phyloP scores from a whole-genome alignment of 2,888 invertebrate genomes.

The Parasteatoda lunata region DNA sequence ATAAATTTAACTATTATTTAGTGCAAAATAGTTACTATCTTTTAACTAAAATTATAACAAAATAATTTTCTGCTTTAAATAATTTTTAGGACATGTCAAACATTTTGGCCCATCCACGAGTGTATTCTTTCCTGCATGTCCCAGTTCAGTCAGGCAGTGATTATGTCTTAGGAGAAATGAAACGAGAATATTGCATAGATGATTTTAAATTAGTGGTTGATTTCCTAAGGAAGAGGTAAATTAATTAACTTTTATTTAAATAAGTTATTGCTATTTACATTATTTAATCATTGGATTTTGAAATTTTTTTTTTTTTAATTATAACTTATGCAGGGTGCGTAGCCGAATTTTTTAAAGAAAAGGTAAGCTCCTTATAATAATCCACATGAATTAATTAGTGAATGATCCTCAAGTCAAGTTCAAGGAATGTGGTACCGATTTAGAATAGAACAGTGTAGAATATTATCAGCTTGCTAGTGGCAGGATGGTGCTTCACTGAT shows the following conservation, averaged over 20 bases:
- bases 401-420: too few species aligned
- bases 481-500: too few species aligned
- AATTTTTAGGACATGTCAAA: constrained; percentile 82
- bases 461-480: too few species aligned
- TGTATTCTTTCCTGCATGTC: constrained; percentile 96
- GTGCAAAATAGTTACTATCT: too few species aligned
- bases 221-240: constrained; percentile 83
- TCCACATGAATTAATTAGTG: too few species aligned
- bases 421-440: too few species aligned
- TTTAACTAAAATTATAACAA: too few species aligned
- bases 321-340: background rate
- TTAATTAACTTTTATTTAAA: background rate
- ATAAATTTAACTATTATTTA: background rate
- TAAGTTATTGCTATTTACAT: background rate
- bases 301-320: background rate
- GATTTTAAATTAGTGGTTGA: constrained; percentile 94
- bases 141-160: constrained; percentile 99
- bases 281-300: too few species aligned
- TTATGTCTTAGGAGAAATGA: constrained; percentile 94
- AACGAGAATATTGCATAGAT: constrained; percentile 90
- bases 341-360: too few species aligned
- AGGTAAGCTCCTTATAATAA: background rate
- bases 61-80: too few species aligned
- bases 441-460: too few species aligned
- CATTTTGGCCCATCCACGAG: constrained; percentile 89